These are phyloP conservation scores for Sisyra nigra DNA, from an alignment of 2,888 invertebrate species.

Conservation along the genomic window DNA sequence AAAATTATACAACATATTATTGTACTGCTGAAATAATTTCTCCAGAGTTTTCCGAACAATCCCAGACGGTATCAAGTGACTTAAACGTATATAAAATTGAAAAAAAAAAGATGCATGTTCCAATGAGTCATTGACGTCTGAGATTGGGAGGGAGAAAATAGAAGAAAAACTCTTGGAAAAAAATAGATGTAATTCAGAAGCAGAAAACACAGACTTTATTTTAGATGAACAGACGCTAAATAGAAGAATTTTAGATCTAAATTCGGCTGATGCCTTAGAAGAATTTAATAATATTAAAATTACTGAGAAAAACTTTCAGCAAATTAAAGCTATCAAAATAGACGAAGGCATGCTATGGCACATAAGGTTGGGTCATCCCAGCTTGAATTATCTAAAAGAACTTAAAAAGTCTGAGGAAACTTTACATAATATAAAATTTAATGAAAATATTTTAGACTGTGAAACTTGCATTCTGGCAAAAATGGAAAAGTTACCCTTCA, in stretches of 20 bases:
- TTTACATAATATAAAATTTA: slow-evolving; percentile 12
- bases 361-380: slow-evolving; percentile 14
- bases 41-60: slow-evolving; percentile 5
- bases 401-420: slow-evolving; percentile 13
- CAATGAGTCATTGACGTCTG: background rate
- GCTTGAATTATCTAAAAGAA: slow-evolving; percentile 13
- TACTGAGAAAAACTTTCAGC: too few relatives aligned
- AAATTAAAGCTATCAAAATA: too few relatives aligned
- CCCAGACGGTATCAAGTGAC: background rate
- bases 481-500: slow-evolving; percentile 14
- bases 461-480: slow-evolving; percentile 14
- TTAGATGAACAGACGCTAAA: too few relatives aligned
- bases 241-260: background rate
- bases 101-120: background rate
- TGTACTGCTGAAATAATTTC: slow-evolving; percentile 10
- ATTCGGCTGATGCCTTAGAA: background rate
- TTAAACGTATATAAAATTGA: background rate
- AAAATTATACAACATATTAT: slow-evolving; percentile 8
- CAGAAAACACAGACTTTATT: too few relatives aligned
- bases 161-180: background rate
- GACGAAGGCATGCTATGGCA: slow-evolving; percentile 16
- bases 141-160: slow-evolving; percentile 9
- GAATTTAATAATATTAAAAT: too few relatives aligned
- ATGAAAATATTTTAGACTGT: slow-evolving; percentile 14
- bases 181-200: too few relatives aligned